Evolutionary conservation across 2,113 vertebrate species (phyloP).

Genomic region (Apistogramma diplotaenia): DNA sequence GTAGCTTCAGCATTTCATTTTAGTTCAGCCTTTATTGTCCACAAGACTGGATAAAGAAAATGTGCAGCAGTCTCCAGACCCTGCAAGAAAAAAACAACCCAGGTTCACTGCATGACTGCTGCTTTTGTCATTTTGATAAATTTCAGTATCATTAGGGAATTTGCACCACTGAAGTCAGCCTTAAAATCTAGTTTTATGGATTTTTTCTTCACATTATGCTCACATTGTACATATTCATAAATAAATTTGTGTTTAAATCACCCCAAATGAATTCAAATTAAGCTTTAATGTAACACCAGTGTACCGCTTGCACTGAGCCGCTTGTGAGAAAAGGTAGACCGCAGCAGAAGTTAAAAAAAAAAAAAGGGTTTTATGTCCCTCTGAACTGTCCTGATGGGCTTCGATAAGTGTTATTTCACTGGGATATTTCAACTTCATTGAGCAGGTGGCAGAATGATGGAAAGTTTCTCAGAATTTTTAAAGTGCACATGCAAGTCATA

Average conservation of each 20-base stretch:
- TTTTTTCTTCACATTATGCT: neutral
- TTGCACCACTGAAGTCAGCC: neutral
- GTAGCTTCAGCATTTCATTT: slow-evolving; percentile 7
- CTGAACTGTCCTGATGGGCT: too few relatives aligned
- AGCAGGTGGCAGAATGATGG: neutral
- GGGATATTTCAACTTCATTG: neutral
- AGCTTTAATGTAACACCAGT: neutral
- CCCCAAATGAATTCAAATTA: neutral
- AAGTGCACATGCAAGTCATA: neutral
- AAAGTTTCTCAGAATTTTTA: neutral
- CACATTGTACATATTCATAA: neutral
- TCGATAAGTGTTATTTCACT: neutral
- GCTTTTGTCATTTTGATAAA: neutral
- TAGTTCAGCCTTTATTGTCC: neutral
- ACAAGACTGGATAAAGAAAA: neutral
- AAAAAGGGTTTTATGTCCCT: neutral
- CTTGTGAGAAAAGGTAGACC: neutral
- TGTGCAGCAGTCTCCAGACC: neutral
- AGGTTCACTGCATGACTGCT: neutral
- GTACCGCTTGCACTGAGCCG: neutral
- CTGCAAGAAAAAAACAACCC: neutral
- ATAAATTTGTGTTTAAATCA: neutral
- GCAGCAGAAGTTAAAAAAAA: fast-evolving
- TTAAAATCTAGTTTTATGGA: neutral
- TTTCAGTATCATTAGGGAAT: neutral